phyloP scores from a whole-genome alignment of 2,113 vertebrate species.

The Octodon degus region DNA sequence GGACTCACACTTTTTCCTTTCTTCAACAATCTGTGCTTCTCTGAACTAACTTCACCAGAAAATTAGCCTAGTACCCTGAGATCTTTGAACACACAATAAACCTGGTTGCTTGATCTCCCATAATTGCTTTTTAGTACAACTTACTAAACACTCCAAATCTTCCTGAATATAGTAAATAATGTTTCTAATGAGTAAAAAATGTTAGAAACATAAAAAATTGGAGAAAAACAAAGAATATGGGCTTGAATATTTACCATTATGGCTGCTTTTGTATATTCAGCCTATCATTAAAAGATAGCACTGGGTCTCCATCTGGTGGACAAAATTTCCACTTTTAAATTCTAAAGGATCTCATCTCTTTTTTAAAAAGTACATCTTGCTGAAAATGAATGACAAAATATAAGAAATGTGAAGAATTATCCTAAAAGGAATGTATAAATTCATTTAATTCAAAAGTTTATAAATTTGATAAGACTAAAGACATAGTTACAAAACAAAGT shows the following conservation, averaged over 20 bases:
- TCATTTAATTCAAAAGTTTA: constrained; percentile 26
- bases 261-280: not conserved
- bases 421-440: constrained; percentile 1
- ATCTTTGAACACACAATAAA: not conserved
- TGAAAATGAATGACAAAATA: constrained; percentile 21
- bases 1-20: not conserved
- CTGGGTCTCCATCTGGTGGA: constrained; percentile 80
- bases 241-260: not conserved
- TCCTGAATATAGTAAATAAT: constrained; percentile 24
- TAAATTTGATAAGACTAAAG: constrained; percentile 24
- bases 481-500: constrained; percentile 28
- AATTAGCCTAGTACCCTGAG: not conserved
- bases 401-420: constrained; percentile 37
- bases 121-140: not conserved
- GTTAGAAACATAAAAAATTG: constrained; percentile 24
- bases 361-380: not conserved
- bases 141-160: constrained; percentile 4
- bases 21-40: not conserved
- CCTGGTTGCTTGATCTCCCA: not conserved
- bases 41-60: not conserved
- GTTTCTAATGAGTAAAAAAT: constrained; percentile 20
- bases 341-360: constrained; percentile 22
- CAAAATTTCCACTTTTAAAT: constrained; percentile 54
- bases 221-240: not conserved
- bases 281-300: constrained; percentile 48